These are phyloP conservation scores for Cyclophora albipunctata DNA, from an alignment of 2,888 invertebrate genomes.

Conservation along the genomic window DNA sequence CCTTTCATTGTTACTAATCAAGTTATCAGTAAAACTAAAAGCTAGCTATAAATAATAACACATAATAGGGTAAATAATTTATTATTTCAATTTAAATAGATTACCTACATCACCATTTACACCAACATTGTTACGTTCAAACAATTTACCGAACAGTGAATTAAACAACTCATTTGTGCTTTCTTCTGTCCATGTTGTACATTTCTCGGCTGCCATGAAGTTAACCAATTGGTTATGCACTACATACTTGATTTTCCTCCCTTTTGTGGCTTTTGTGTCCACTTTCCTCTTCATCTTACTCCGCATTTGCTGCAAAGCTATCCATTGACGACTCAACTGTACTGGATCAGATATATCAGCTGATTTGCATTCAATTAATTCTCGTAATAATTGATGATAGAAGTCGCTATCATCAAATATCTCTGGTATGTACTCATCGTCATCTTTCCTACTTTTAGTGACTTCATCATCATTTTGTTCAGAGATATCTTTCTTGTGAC, in stretches of 20 bases:
- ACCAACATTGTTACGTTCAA: constrained; percentile 61
- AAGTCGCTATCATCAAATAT: constrained; percentile 98
- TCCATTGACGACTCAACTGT: constrained; percentile 91
- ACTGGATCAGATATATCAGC: constrained; percentile 88
- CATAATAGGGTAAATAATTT: background rate
- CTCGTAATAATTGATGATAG: constrained; percentile 93
- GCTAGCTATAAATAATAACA: no score
- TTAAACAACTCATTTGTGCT: constrained; percentile 86
- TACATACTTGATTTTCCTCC: constrained; percentile 90
- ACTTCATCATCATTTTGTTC: constrained; percentile 28
- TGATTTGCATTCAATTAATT: constrained; percentile 94
- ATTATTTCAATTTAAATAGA: constrained; percentile 43
- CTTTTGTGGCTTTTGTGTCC: constrained; percentile 96
- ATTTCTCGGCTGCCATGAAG: constrained; percentile 89
- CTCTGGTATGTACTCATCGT: constrained; percentile 82
- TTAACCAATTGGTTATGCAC: constrained; percentile 91
- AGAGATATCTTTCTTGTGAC: constrained; percentile 53
- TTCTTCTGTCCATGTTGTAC: constrained; percentile 82
- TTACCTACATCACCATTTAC: constrained; percentile 48
- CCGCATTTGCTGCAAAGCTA: constrained; percentile 92
- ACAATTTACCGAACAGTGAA: constrained; percentile 85
- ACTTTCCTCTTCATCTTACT: constrained; percentile 94
- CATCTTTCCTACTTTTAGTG: constrained; percentile 46
- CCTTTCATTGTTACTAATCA: no score
- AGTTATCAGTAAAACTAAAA: no score